Base-by-base conservation (phyloP, 1,140 invertebrate genomes). In the Platyscapa corneri region DNA sequence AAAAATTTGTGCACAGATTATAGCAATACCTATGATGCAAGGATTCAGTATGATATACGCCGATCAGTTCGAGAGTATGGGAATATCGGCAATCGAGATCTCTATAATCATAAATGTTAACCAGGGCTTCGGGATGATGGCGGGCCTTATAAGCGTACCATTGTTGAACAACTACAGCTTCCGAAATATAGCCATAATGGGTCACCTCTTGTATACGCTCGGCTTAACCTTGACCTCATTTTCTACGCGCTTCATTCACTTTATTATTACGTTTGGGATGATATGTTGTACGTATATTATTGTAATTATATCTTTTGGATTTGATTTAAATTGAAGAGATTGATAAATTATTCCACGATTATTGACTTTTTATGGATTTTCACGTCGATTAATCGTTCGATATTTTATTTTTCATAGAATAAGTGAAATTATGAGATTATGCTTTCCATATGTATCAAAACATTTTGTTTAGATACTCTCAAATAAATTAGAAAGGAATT, bases 1-100 rank as follows among this genome's bases (percentile, higher is more conserved):
- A 60, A 23, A 60, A 60, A 60, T 27, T 78, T 42, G 14, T 49
- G 49, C 20, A 12, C 89, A 95, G 96, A 89, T 95, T 10, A 92
- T 95, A 10, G 93, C 94, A 60, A 92, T 95, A 34, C 95, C 95
- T 0, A 90, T 95, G 6, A 92, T 95, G 75, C 93, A 95, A 86
- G 95, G 94, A 12, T 96, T 96, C 85, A 95, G 95, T 5, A 92
- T 96, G 42, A 90, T 96, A 32, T 96, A 95, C 84, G 95, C 95
- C 74, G 94, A 95, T 82, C 95, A 95, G 86, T 94, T 96, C 30
- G 89, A 93, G 67, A 92, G 92, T 18, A 92, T 96, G 65, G 94
- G 94, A 14, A 91, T 95, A 56, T 91, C 94, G 18, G 93, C 94
- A 3, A 94, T 94, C 0, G 93, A 95, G 87, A 93, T 93, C 1